Evolutionary conservation across 2,888 invertebrate species (phyloP).

Genomic region (Colostygia pectinataria): DNA sequence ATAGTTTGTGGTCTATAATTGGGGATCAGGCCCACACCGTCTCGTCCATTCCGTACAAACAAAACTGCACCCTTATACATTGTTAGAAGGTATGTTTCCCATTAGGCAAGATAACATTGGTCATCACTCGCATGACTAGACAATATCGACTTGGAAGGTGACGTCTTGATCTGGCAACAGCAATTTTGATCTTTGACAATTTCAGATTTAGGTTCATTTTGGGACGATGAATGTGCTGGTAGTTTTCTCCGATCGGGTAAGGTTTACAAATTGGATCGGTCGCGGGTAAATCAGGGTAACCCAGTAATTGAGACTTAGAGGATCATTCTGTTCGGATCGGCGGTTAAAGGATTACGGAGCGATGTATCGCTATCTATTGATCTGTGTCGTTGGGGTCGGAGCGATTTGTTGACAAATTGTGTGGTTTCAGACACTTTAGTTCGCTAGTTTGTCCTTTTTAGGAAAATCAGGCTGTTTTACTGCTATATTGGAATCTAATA

Average conservation of each 20-base stretch:
- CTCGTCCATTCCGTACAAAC: conserved; percentile 34
- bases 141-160: conserved; percentile 78
- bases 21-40: conserved; percentile 63
- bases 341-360: conserved; percentile 75
- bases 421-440: conserved; percentile 25
- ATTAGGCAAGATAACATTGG: conserved; percentile 51
- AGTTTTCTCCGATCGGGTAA: conserved; percentile 75
- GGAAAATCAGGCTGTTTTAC: not conserved
- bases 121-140: conserved; percentile 82
- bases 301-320: conserved; percentile 82
- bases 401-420: conserved; percentile 27
- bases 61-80: conserved; percentile 44
- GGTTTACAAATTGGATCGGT: conserved; percentile 81
- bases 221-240: conserved; percentile 37
- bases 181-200: conserved; percentile 24
- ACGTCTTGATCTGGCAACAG: conserved; percentile 33
- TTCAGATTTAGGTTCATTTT: conserved; percentile 41
- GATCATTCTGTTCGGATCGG: conserved; percentile 70
- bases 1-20: conserved; percentile 82
- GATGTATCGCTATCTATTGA: conserved; percentile 72
- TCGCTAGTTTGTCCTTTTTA: conserved; percentile 8
- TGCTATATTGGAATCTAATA: not conserved
- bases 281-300: conserved; percentile 79
- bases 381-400: conserved; percentile 48
- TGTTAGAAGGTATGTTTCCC: conserved; percentile 45